Evolutionary conservation across 1,140 invertebrate species (phyloP).

Genomic region (Pogonomyrmex barbatus): DNA sequence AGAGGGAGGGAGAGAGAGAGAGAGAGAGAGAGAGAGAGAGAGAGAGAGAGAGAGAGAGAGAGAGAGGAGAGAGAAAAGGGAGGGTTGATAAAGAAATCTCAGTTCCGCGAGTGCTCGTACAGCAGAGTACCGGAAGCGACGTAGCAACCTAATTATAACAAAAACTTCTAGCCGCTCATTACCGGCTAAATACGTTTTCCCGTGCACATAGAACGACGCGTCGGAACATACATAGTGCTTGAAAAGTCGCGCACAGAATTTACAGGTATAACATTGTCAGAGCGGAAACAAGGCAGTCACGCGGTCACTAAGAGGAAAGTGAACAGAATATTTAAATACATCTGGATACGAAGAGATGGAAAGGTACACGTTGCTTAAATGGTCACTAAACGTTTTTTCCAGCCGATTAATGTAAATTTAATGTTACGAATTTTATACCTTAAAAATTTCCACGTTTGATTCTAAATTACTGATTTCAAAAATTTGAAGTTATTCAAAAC

Average conservation of each 20-base stretch:
- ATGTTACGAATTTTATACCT: background rate
- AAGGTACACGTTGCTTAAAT: background rate
- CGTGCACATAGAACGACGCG: conserved; percentile 20
- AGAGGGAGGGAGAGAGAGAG: background rate
- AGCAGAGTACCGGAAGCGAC: conserved; percentile 31
- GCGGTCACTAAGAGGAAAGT: background rate
- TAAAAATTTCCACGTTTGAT: background rate
- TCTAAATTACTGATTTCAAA: background rate
- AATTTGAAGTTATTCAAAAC: background rate
- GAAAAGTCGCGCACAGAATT: conserved; percentile 46
- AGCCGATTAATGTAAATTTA: background rate
- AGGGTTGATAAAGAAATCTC: conserved; percentile 48
- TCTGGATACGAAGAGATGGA: background rate
- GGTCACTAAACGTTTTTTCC: background rate
- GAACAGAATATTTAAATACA: background rate
- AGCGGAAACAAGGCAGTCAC: background rate
- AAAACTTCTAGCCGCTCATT: conserved; percentile 56
- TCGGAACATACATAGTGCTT: conserved; percentile 9
- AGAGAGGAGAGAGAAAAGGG: background rate
- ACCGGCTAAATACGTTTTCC: conserved; percentile 43
- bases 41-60: background rate
- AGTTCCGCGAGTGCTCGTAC: conserved; percentile 7
- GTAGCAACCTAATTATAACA: conserved; percentile 60
- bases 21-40: background rate
- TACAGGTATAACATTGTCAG: conserved; percentile 47